A percentile compares a stretch with the other conserved stretches of the same genome.
Evolutionary conservation across 2,888 invertebrate species (phyloP).

Genomic region (Hyles lineata): DNA sequence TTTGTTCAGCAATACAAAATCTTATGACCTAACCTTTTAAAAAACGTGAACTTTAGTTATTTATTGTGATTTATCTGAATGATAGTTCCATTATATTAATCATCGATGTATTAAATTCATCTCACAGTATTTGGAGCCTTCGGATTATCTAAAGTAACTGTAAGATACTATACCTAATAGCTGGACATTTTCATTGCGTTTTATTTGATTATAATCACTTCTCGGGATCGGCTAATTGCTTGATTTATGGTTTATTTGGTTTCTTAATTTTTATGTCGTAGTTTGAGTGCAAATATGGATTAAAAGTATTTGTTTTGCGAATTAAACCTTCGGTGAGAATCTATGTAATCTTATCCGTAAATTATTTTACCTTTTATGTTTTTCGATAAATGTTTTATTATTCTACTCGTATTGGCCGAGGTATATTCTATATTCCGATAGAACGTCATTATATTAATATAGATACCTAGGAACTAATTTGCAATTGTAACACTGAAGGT

Average conservation of each 20-base stretch:
- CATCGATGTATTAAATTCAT: slow-evolving; percentile 14
- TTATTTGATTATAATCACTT: slow-evolving; percentile 20
- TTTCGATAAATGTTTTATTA: too few relatives aligned
- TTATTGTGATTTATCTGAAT: background rate
- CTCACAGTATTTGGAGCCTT: background rate
- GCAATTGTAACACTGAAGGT: too few relatives aligned
- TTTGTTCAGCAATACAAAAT: background rate
- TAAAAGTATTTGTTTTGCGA: background rate
- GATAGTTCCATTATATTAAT: slow-evolving; percentile 2
- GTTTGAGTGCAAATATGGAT: background rate
- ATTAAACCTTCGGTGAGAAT: background rate
- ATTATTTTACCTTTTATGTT: too few relatives aligned
- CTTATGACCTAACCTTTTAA: background rate
- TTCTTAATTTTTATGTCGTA: background rate
- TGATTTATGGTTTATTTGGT: background rate
- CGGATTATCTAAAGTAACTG: background rate
- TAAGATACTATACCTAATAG: background rate
- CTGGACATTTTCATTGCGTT: background rate
- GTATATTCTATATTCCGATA: too few relatives aligned
- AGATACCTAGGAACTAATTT: too few relatives aligned
- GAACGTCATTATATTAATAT: too few relatives aligned
- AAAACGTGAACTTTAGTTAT: background rate
- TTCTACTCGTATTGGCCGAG: too few relatives aligned
- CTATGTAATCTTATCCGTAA: too few relatives aligned
- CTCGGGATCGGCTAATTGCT: background rate